These are phyloP conservation scores for Linnaemya vulpina DNA, from an alignment of 2,888 invertebrate species.

Conservation along the genomic window DNA sequence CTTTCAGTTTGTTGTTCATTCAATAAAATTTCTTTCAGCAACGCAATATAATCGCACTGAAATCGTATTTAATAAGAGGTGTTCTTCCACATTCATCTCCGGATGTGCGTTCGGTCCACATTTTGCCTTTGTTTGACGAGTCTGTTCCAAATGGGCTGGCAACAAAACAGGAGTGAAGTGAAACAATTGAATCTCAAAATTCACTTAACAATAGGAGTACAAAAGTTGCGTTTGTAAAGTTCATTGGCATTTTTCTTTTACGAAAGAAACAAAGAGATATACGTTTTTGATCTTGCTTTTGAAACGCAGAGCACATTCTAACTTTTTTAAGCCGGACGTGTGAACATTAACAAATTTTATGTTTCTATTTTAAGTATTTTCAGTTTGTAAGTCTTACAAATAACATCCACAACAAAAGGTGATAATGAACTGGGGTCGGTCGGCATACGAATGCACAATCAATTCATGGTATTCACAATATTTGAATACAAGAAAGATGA, in stretches of 20 bases:
- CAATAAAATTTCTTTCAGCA: neutral
- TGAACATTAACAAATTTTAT: slow-evolving; percentile 47
- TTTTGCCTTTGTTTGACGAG: neutral
- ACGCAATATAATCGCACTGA: too few species aligned
- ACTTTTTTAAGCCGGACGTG: slow-evolving; percentile 68
- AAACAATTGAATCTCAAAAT: slow-evolving; percentile 16
- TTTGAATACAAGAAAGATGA: slow-evolving; percentile 3
- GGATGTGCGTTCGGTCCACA: neutral
- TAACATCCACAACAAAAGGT: slow-evolving; percentile 60
- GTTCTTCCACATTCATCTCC: too few species aligned
- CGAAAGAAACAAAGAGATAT: slow-evolving; percentile 19
- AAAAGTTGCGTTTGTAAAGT: slow-evolving; percentile 46
- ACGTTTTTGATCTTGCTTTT: slow-evolving; percentile 61
- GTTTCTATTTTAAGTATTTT: slow-evolving; percentile 17
- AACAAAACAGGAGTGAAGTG: neutral
- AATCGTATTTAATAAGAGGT: neutral
- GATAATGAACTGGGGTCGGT: slow-evolving; percentile 71
- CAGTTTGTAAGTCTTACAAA: slow-evolving; percentile 51
- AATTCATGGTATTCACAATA: neutral
- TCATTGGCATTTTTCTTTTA: slow-evolving; percentile 59
- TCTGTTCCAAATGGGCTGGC: neutral
- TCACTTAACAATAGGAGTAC: neutral
- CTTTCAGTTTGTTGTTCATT: too few species aligned
- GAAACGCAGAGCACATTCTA: slow-evolving; percentile 56
- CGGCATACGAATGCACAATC: slow-evolving; percentile 36